Percentiles rank a stretch among this genome's conserved stretches.
Evolutionary conservation across 1,140 invertebrate genomes (phyloP).

Genomic region (Tyrophagus putrescentiae): DNA sequence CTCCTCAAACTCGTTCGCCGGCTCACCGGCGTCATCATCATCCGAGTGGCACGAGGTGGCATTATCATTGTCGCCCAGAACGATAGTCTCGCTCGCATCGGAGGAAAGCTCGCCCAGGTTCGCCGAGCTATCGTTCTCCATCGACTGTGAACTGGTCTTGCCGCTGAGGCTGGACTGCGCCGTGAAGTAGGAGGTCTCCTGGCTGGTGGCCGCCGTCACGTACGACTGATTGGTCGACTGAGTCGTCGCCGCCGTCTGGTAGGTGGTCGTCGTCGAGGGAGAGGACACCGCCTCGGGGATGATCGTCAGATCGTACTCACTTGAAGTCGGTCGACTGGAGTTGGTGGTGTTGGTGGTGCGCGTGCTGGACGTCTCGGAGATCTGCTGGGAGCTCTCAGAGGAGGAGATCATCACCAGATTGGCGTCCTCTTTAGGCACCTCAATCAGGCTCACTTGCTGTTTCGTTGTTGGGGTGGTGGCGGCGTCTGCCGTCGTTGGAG

Average conservation of each 20-base stretch:
- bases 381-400: conserved; percentile 62
- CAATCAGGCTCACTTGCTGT: no score
- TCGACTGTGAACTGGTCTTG: conserved; percentile 56
- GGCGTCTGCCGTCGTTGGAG: no score
- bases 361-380: conserved; percentile 51
- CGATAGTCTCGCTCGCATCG: conserved; percentile 72
- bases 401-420: conserved; percentile 54
- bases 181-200: conserved; percentile 62
- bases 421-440: no score
- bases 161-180: conserved; percentile 49
- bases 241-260: conserved; percentile 31
- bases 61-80: conserved; percentile 40
- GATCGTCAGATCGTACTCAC: conserved; percentile 59
- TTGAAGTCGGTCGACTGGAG: conserved; percentile 62
- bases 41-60: conserved; percentile 23
- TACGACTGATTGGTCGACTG: conserved; percentile 47
- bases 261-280: no score
- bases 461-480: no score
- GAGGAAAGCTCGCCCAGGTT: conserved; percentile 66
- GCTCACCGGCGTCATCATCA: no score
- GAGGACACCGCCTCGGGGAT: conserved; percentile 1
- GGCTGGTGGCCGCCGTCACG: conserved; percentile 58
- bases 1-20: conserved; percentile 16
- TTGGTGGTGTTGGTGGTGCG: conserved; percentile 39
- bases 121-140: conserved; percentile 63